Percentiles rank a stretch among this genome's conserved stretches.
These are phyloP conservation scores for Tholera decimalis DNA, from an alignment of 2,888 invertebrate species.

Conservation along the genomic window DNA sequence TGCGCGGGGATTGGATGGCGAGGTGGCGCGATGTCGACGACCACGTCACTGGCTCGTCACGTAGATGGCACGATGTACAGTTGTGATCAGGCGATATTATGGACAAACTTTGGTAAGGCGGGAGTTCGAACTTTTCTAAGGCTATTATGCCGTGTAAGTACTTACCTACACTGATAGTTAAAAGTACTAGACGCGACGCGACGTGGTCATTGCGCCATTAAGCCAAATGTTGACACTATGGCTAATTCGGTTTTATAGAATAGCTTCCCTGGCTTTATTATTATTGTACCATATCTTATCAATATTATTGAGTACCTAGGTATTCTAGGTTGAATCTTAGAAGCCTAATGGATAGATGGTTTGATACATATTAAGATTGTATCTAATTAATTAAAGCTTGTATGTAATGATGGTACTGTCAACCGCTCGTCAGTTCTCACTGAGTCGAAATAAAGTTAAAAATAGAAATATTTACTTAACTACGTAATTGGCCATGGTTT, in stretches of 20 bases:
- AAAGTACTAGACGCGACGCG: conserved; percentile 20
- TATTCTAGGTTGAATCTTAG: neutral
- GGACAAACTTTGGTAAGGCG: conserved; percentile 46
- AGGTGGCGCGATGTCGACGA: conserved; percentile 86
- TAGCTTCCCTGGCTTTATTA: neutral
- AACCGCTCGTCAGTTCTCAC: neutral
- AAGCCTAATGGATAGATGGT: neutral
- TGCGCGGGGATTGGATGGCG: conserved; percentile 82
- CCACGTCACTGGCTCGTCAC: conserved; percentile 81
- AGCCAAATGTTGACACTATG: conserved; percentile 14
- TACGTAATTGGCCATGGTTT: neutral
- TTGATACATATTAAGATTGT: neutral
- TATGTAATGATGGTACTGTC: neutral
- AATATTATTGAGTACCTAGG: neutral
- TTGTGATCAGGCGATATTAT: conserved; percentile 69
- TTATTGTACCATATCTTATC: neutral
- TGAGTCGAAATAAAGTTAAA: neutral
- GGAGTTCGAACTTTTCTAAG: conserved; percentile 60
- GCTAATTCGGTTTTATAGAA: conserved; percentile 7
- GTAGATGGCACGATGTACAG: conserved; percentile 67
- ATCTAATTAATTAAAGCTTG: conserved; percentile 1
- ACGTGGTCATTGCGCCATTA: conserved; percentile 27
- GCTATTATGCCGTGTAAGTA: neutral
- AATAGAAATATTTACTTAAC: no score
- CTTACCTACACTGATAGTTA: neutral